phyloP scores from a whole-genome alignment of 1,140 invertebrate species.

The Hyles vespertilio region DNA sequence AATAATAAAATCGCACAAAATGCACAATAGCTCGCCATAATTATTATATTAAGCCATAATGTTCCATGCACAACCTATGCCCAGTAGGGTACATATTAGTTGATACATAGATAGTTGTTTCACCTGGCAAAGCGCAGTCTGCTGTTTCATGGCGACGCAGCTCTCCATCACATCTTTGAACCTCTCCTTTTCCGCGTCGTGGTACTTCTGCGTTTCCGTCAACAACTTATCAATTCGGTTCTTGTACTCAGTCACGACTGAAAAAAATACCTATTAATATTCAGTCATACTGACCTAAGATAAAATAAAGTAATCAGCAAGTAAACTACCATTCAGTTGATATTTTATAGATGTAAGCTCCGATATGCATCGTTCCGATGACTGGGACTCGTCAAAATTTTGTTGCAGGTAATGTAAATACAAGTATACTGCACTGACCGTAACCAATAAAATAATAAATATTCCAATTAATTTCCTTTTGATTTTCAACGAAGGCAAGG shows the following conservation, averaged over 20 bases:
- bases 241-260: slow-evolving; percentile 63
- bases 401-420: slow-evolving; percentile 39
- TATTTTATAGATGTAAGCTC: slow-evolving; percentile 59
- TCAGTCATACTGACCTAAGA: neutral
- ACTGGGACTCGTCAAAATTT: slow-evolving; percentile 32
- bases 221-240: slow-evolving; percentile 53
- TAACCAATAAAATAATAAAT: neutral
- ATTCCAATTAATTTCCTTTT: slow-evolving; percentile 2
- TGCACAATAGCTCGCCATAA: no score
- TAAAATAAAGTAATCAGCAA: no score
- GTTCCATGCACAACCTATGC: no score
- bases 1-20: no score
- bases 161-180: slow-evolving; percentile 63
- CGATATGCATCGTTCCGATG: slow-evolving; percentile 44
- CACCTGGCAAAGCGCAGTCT: slow-evolving; percentile 56
- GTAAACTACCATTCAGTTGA: slow-evolving; percentile 48
- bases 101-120: neutral
- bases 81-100: no score
- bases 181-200: slow-evolving; percentile 44
- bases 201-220: slow-evolving; percentile 47
- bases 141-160: slow-evolving; percentile 62
- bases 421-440: neutral
- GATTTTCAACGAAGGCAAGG: neutral
- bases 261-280: slow-evolving; percentile 18
- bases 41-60: no score